Base-by-base conservation (phyloP, 2,888 invertebrate genomes). In the Monopis laevigella region DNA sequence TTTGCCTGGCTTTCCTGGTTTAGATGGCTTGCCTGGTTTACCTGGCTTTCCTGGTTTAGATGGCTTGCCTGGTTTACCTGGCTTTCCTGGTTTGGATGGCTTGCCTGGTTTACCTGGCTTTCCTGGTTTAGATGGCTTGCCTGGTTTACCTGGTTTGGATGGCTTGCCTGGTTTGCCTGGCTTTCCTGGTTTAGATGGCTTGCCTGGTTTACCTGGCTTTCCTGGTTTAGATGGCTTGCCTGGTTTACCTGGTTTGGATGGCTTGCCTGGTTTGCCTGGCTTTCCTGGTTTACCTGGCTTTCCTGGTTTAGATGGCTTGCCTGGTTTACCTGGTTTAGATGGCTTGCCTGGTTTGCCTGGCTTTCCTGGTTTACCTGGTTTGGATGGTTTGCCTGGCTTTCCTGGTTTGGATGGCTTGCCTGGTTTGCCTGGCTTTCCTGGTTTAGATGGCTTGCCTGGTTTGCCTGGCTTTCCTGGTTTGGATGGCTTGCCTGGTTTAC, bases 231-330 rank as follows among this genome's bases (percentile, higher is more conserved):
- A 55, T 24, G 73, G 59, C 2, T 42, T 13, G 0, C 47, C 52
- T 19, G 70, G 70, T 3, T 52, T 47, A 35, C 12, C 35, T 19
- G 42, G 29, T n/a, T n/a, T n/a, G n/a, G n/a, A n/a, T n/a, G n/a
- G n/a, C 2, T 16, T 18, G 18, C 36, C 42, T 21, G 42, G 43
- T 3, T 16, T 26, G 1, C 35, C 27, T 17, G 26, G 40, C 6
- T 18, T 21, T 63, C 65, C 27, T 45, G 53, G 12, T 49, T 54
- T 27, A 64, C 64, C 45, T 3, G 53, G 53, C 4, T 26, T 21
- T 2, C 50, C 50, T 21, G 52, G 48, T 1, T 14, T 14, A 17
- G 50, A 47, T 12, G 53, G 48, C 2, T 12, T 29, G 12, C 45
- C 42, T 40, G 40, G 40, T 13, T 12, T 35, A 11, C 34, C 43